Base-by-base conservation (phyloP, 2,797 vertebrate genomes). In the Sebastes matsubarae region DNA sequence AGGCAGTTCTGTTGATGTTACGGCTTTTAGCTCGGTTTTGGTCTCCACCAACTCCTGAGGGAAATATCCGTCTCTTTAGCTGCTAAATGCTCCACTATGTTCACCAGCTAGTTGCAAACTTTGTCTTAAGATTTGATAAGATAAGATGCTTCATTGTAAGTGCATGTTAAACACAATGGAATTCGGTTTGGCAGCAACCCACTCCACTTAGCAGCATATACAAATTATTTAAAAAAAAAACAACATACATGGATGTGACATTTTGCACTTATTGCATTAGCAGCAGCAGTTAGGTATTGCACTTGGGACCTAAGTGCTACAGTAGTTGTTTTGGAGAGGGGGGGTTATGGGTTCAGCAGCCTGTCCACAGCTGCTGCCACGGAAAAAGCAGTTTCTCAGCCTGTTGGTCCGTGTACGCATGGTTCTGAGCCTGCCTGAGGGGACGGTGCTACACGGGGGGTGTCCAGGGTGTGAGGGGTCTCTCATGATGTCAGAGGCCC, bases 361-460 rank as follows among this genome's bases (percentile, higher is more conserved):
- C 57, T 29, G 25, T 58, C 24, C 14, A 42, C 14, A 42, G 38
- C 38, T 42, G 38, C 38, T 42, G 14, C 38, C 38, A 42, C 1
- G 6, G 38, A 16, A 42, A 57, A 24, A 24, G 5, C 22, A 13
- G 54, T 57, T 57, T 57, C 22, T 13, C 54, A 57, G 0, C 54
- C 54, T 12, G 5, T 57, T 24, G 54, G 14, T 42, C 38, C 14
- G 14, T 42, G 38, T 42, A 16, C 1, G 0, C 7, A 42, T 42
- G 38, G 38, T 42, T 42, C 0, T 42, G 38, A 42, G 38, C 14
- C 38, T 38, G 36, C 12, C 36, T 38, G 12, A 38, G 36, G 38
- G 38, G 13, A 38, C 0, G 38, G 13, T 38, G 0, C 38, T 16
- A 42, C 22, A 32, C 10, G 13, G 10, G 5, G 10, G 29, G 3